These are phyloP conservation scores for Hypsopygia costalis DNA, from an alignment of 2,888 invertebrate genomes.

Conservation along the genomic window DNA sequence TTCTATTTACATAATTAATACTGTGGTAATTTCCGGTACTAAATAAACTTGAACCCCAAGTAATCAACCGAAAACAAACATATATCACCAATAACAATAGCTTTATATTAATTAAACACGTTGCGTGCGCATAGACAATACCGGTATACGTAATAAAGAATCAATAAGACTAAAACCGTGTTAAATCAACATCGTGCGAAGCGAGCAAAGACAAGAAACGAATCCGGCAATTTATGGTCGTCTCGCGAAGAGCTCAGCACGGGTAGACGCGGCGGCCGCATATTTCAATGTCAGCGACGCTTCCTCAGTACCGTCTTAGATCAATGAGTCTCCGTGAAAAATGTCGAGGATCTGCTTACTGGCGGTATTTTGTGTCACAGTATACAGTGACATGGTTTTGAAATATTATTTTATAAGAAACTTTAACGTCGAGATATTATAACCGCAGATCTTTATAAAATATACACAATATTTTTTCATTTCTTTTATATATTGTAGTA, in stretches of 20 bases:
- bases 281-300: slow-evolving; percentile 49
- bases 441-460: no score
- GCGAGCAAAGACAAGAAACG: slow-evolving; percentile 74
- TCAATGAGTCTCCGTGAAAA: slow-evolving; percentile 10
- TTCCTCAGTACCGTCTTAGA: slow-evolving; percentile 31
- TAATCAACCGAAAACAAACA: slow-evolving; percentile 22
- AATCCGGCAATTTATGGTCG: slow-evolving; percentile 75
- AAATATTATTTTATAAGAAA: no score
- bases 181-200: slow-evolving; percentile 79
- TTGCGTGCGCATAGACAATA: slow-evolving; percentile 72
- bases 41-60: slow-evolving; percentile 8
- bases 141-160: slow-evolving; percentile 70
- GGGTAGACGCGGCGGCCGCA: slow-evolving; percentile 42
- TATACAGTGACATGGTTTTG: no score
- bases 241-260: slow-evolving; percentile 45
- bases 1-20: no score
- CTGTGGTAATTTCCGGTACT: neutral
- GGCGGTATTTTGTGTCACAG: slow-evolving; percentile 5
- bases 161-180: slow-evolving; percentile 80
- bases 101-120: slow-evolving; percentile 71
- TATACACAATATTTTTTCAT: no score
- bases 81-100: slow-evolving; percentile 52
- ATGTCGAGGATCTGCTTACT: slow-evolving; percentile 6
- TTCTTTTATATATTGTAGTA: no score
- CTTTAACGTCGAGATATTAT: no score